phyloP scores from a whole-genome alignment of 2,797 vertebrate species.

The Gambusia yucatana region DNA sequence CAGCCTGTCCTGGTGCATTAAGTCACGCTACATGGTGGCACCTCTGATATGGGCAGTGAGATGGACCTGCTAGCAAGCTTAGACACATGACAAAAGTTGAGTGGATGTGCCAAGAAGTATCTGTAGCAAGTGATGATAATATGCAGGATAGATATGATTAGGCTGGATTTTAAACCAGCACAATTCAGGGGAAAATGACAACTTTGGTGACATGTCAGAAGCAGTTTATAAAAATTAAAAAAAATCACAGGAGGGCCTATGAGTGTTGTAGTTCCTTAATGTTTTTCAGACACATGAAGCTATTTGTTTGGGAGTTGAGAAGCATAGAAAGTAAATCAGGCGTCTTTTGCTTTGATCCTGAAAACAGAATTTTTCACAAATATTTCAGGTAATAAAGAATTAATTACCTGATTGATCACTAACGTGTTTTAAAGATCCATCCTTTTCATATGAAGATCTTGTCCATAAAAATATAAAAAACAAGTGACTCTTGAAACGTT shows the following conservation, averaged over 20 bases:
- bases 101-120: conserved; percentile 50
- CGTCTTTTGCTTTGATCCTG: neutral
- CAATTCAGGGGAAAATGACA: conserved; percentile 9
- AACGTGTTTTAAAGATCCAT: neutral
- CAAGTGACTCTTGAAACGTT: neutral
- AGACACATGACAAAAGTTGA: conserved; percentile 58
- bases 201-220: neutral
- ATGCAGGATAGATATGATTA: conserved; percentile 31
- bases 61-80: conserved; percentile 51
- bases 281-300: neutral
- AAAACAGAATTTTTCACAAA: neutral
- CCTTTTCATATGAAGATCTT: neutral
- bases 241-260: neutral
- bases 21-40: conserved; percentile 68
- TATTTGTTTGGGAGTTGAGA: neutral
- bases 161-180: conserved; percentile 23
- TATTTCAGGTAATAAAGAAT: too few relatives aligned
- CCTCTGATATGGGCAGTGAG: conserved; percentile 59
- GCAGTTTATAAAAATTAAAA: conserved; percentile 1
- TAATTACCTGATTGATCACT: neutral
- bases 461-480: neutral
- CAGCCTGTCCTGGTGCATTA: conserved; percentile 73
- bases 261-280: neutral
- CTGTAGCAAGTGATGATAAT: conserved; percentile 61
- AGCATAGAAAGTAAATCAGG: neutral